Conservation (phyloP, 2,888 invertebrate species). For the Pegoplata infirma region DNA sequence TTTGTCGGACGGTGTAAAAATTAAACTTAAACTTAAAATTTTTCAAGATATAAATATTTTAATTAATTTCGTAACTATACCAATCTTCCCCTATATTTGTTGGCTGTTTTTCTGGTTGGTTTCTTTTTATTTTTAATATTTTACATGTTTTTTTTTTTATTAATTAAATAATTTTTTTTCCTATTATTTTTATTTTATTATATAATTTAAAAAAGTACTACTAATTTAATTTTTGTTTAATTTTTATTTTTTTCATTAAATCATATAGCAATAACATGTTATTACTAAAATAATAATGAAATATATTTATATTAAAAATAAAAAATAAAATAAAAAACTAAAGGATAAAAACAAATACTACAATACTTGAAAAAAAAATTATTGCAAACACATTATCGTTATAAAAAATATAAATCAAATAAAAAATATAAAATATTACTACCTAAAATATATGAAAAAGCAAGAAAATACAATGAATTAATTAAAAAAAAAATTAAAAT, state of each 20-base stretch:
- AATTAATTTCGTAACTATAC: too few species aligned
- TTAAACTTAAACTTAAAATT: too few species aligned
- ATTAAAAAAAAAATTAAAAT: neutral
- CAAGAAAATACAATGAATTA: conserved; percentile 4
- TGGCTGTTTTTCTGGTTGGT: too few species aligned
- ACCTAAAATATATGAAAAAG: conserved; percentile 9
- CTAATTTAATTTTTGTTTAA: too few species aligned
- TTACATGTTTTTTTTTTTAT: neutral
- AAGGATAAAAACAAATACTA: neutral
- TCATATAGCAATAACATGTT: neutral
- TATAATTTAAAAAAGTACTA: neutral
- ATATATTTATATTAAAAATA: conserved; percentile 16
- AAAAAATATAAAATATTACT: conserved; percentile 16
- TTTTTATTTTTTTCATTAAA: neutral
- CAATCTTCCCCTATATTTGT: too few species aligned
- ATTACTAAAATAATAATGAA: conserved; percentile 12
- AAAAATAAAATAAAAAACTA: conserved; percentile 18
- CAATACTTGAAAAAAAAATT: neutral
- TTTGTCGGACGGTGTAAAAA: too few species aligned
- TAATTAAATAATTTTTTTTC: conserved; percentile 7
- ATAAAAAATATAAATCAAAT: conserved; percentile 14
- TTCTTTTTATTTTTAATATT: neutral
- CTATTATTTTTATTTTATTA: conserved; percentile 9
- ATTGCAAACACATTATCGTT: conserved; percentile 32
- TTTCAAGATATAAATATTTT: too few species aligned